Percentiles rank a stretch among this genome's conserved stretches.
phyloP scores from a whole-genome alignment of 2,888 invertebrate species.

The Entomobrya proxima region DNA sequence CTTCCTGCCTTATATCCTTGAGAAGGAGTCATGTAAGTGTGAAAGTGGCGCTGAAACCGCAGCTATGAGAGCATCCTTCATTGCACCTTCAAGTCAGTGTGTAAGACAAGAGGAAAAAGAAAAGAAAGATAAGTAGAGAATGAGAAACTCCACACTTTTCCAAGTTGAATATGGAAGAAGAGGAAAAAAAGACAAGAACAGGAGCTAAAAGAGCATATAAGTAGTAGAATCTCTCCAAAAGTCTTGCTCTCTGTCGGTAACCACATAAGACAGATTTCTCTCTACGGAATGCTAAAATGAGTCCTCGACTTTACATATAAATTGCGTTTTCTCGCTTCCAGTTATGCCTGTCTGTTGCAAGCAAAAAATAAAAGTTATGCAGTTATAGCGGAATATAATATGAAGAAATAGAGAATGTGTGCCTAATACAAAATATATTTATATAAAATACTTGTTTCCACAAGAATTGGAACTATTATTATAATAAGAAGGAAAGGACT shows the following conservation, averaged over 20 bases:
- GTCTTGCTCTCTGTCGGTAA: neutral
- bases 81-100: slow-evolving; percentile 23
- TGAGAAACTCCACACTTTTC: neutral
- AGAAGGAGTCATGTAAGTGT: slow-evolving; percentile 28
- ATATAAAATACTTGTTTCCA: neutral
- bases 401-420: neutral
- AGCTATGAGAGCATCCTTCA: slow-evolving; percentile 13
- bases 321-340: slow-evolving; percentile 53
- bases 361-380: neutral
- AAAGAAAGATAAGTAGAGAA: neutral
- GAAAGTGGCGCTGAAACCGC: slow-evolving; percentile 30
- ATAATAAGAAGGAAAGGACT: too few species aligned
- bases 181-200: neutral
- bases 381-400: neutral
- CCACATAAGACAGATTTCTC: slow-evolving; percentile 61
- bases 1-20: neutral
- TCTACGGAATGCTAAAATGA: slow-evolving; percentile 55
- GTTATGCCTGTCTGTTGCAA: slow-evolving; percentile 31
- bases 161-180: neutral
- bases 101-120: neutral
- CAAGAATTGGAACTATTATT: too few species aligned
- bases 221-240: slow-evolving; percentile 35
- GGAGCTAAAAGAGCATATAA: neutral
- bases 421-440: neutral
- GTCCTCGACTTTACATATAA: slow-evolving; percentile 64